Evolutionary conservation across 1,140 invertebrate genomes (phyloP).

Genomic region (Chironomus striatipennis): DNA sequence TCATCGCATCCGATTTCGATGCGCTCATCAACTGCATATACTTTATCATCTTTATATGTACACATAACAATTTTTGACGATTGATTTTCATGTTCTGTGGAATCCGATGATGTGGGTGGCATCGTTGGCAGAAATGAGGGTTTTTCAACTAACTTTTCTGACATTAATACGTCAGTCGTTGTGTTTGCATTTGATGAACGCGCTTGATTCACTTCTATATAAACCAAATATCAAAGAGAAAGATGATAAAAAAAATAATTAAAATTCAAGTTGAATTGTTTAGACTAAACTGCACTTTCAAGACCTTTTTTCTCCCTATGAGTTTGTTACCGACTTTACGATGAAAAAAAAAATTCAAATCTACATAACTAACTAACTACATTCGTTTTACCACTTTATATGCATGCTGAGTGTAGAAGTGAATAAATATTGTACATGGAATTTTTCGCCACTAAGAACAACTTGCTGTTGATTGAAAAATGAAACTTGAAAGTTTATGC

Average conservation of each 20-base stretch:
- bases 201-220: conserved; percentile 32
- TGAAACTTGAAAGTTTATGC: conserved; percentile 19
- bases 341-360: background rate
- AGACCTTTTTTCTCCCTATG: background rate
- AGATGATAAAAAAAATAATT: conserved; percentile 25
- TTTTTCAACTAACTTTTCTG: conserved; percentile 20
- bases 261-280: background rate
- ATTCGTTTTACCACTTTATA: background rate
- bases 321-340: background rate
- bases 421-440: background rate
- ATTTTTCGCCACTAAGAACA: background rate
- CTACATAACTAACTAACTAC: conserved; percentile 17
- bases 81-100: conserved; percentile 19
- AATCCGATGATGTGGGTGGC: conserved; percentile 27
- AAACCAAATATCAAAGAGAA: conserved; percentile 26
- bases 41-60: conserved; percentile 66
- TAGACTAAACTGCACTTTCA: conserved; percentile 18
- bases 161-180: conserved; percentile 26
- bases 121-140: conserved; percentile 30
- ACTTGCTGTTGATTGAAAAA: conserved; percentile 19
- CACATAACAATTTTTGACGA: conserved; percentile 49
- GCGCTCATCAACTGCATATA: conserved; percentile 58
- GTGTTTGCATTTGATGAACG: conserved; percentile 35
- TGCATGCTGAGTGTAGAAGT: background rate
- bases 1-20: conserved; percentile 70